Conservation (phyloP, 2,113 vertebrate species). For the Ascaphus truei region DNA sequence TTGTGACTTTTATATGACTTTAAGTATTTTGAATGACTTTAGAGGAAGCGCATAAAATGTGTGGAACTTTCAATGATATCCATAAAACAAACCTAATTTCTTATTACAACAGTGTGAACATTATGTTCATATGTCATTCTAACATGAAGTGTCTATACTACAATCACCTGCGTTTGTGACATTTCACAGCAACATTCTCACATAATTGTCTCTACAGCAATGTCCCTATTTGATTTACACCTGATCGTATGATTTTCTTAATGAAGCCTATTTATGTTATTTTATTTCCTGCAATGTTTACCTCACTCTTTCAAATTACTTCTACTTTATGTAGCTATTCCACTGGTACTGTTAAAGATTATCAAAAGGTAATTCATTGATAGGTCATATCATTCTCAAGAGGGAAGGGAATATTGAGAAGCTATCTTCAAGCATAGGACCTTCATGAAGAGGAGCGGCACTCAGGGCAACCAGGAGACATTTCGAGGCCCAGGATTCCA, state of each 20-base stretch:
- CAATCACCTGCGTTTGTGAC: not conserved
- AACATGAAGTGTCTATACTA: not conserved
- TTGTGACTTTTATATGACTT: conserved; percentile 31
- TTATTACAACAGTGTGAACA: not conserved
- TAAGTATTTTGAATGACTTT: conserved; percentile 8
- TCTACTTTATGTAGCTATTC: not conserved
- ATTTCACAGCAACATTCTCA: not conserved
- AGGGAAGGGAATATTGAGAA: not conserved
- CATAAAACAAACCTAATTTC: conserved; percentile 15
- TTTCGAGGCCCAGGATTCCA: too few relatives aligned
- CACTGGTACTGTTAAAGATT: not conserved
- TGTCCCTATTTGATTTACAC: not conserved
- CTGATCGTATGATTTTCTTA: not conserved
- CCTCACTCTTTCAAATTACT: not conserved
- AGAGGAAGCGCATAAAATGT: not conserved
- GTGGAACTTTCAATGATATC: not conserved
- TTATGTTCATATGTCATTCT: conserved; percentile 18
- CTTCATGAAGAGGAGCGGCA: too few relatives aligned
- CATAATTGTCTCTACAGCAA: not conserved
- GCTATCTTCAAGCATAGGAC: too few relatives aligned
- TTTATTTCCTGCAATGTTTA: not conserved
- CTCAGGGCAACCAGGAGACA: too few relatives aligned
- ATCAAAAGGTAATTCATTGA: too few relatives aligned
- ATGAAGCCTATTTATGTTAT: not conserved
- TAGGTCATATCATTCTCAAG: too few relatives aligned